Evolutionary conservation across 2,113 vertebrate species (phyloP).

Genomic region (Brachyhypopomus gauderio): DNA sequence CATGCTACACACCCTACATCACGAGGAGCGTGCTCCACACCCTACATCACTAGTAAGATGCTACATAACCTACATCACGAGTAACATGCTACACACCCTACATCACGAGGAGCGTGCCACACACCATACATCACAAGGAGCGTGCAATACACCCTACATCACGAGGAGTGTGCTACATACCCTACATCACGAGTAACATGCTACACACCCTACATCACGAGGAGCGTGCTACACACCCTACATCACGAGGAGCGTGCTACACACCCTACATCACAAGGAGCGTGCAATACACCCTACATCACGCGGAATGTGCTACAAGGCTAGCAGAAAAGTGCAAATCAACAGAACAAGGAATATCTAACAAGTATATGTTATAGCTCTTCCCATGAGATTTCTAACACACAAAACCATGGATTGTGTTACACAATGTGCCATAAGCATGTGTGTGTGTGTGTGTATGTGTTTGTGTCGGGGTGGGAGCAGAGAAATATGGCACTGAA

Average conservation of each 20-base stretch:
- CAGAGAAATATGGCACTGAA: not conserved
- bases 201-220: too few relatives aligned
- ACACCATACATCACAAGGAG: too few relatives aligned
- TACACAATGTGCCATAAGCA: not conserved
- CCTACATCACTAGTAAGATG: too few relatives aligned
- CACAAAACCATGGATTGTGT: not conserved
- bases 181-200: not conserved
- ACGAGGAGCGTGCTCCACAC: not conserved
- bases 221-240: too few relatives aligned
- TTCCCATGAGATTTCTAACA: not conserved
- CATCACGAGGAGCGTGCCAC: too few relatives aligned
- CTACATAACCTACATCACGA: too few relatives aligned
- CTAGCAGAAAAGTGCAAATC: not conserved
- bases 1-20: too few relatives aligned
- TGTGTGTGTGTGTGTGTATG: not conserved
- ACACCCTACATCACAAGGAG: too few relatives aligned
- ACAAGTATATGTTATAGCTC: not conserved
- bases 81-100: too few relatives aligned
- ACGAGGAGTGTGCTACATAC: too few relatives aligned
- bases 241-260: too few relatives aligned
- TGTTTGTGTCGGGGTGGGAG: not conserved
- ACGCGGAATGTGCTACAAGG: not conserved
- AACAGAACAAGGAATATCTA: slow-evolving; percentile 11
- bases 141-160: too few relatives aligned
- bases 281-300: slow-evolving; percentile 19